phyloP scores from a whole-genome alignment of 30 jellyfish, hydroid and myxozoan species.

The Turritopsis rubra region DNA sequence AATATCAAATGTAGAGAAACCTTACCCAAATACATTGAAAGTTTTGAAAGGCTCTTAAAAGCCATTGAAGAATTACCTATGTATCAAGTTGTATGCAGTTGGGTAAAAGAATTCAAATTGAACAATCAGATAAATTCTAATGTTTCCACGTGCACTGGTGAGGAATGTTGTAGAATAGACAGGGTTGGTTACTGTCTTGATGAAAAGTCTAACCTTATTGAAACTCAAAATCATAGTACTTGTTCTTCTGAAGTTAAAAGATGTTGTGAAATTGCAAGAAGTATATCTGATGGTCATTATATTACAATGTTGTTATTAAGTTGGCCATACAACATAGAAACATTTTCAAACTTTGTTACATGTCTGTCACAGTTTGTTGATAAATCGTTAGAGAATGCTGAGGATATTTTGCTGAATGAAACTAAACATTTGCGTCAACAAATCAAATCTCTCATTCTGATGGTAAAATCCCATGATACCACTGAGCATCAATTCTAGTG shows the following conservation, averaged over 20 bases:
- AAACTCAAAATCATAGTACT: constrained; percentile 1
- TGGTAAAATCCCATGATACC: neutral
- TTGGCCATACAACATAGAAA: constrained; percentile 51
- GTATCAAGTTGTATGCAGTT: neutral
- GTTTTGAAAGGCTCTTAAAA: constrained; percentile 4
- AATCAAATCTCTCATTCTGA: constrained; percentile 12
- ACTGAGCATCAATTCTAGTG: neutral
- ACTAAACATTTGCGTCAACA: constrained; percentile 22
- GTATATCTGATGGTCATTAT: constrained; percentile 48
- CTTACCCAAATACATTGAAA: neutral
- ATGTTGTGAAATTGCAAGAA: neutral
- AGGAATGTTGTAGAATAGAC: constrained; percentile 33
- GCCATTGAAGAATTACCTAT: constrained; percentile 7
- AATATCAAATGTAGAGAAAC: constrained; percentile 4
- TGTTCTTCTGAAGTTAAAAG: constrained; percentile 28
- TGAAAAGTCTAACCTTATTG: constrained; percentile 34
- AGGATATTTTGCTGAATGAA: constrained; percentile 15
- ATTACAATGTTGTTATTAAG: constrained; percentile 48
- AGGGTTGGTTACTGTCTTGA: constrained; percentile 18
- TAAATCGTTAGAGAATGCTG: neutral
- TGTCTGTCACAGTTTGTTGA: constrained; percentile 6
- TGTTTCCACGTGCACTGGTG: constrained; percentile 8
- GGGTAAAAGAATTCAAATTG: constrained; percentile 12
- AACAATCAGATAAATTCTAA: constrained; percentile 1
- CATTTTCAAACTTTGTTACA: neutral